Conservation (phyloP, 2,888 invertebrate genomes). For the Neoascia interrupta region DNA sequence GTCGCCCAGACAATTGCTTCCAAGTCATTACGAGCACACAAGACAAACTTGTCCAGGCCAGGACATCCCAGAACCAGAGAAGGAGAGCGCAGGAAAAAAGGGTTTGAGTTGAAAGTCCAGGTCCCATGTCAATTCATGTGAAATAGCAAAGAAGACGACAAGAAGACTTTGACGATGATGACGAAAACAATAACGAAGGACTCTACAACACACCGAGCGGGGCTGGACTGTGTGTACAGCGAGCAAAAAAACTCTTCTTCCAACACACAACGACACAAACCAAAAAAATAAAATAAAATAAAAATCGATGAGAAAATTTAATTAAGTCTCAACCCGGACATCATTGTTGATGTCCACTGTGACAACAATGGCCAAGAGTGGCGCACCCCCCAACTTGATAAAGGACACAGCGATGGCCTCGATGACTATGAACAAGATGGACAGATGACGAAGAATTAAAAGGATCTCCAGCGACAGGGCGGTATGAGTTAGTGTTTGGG, state of each 20-base stretch:
- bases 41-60: constrained; percentile 32
- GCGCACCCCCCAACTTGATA: constrained; percentile 9
- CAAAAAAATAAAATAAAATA: constrained; percentile 21
- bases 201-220: not conserved
- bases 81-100: constrained; percentile 24
- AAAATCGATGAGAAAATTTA: constrained; percentile 69
- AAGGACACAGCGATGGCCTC: constrained; percentile 2
- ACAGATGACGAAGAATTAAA: constrained; percentile 69
- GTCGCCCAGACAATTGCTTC: constrained; percentile 63
- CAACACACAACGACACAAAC: constrained; percentile 8
- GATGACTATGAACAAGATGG: constrained; percentile 41
- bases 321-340: constrained; percentile 69
- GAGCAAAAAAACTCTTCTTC: no score
- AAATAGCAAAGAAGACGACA: constrained; percentile 36
- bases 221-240: not conserved
- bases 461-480: constrained; percentile 28
- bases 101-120: constrained; percentile 9
- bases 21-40: constrained; percentile 50
- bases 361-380: constrained; percentile 52
- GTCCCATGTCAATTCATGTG: constrained; percentile 61
- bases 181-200: constrained; percentile 58
- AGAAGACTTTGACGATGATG: constrained; percentile 62
- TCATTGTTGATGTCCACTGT: constrained; percentile 68
- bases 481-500: constrained; percentile 28
- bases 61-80: no score